phyloP scores from a whole-genome alignment of 2,113 vertebrate genomes.

The Tragelaphus imberbis region DNA sequence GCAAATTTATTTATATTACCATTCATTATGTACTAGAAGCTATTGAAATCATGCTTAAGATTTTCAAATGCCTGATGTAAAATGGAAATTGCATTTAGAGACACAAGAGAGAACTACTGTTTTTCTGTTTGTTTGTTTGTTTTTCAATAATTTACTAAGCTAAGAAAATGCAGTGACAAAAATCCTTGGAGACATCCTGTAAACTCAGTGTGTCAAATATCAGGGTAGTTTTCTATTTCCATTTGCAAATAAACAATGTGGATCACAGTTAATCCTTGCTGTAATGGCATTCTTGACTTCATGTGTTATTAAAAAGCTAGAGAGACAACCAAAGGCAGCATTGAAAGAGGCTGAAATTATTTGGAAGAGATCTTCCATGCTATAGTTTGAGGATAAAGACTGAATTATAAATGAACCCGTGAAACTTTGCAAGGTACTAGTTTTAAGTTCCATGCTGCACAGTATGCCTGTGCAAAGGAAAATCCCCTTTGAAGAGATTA shows the following conservation, averaged over 20 bases:
- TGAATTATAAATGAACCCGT: slow-evolving; percentile 1
- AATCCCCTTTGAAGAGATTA: slow-evolving; percentile 45
- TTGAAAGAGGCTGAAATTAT: not conserved
- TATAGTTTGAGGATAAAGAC: not conserved
- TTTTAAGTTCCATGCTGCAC: not conserved
- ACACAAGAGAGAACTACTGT: not conserved
- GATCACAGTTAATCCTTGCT: not conserved
- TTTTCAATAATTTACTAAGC: not conserved
- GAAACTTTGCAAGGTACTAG: not conserved
- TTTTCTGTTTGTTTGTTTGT: not conserved
- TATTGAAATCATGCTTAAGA: not conserved
- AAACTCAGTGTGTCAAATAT: not conserved
- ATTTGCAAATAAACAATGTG: not conserved
- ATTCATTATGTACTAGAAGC: not conserved
- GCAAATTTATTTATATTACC: not conserved
- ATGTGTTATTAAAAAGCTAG: not conserved
- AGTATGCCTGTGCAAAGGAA: not conserved
- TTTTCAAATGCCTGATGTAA: not conserved
- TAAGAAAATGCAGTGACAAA: not conserved
- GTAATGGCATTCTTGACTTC: not conserved
- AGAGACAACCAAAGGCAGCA: not conserved
- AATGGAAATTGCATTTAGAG: not conserved
- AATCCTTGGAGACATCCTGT: not conserved
- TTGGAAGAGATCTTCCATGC: not conserved
- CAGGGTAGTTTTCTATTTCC: not conserved